A percentile compares a stretch with the other conserved stretches of the same genome.
Evolutionary conservation across 2,113 vertebrate genomes (phyloP).

Genomic region (Chamaea fasciata): DNA sequence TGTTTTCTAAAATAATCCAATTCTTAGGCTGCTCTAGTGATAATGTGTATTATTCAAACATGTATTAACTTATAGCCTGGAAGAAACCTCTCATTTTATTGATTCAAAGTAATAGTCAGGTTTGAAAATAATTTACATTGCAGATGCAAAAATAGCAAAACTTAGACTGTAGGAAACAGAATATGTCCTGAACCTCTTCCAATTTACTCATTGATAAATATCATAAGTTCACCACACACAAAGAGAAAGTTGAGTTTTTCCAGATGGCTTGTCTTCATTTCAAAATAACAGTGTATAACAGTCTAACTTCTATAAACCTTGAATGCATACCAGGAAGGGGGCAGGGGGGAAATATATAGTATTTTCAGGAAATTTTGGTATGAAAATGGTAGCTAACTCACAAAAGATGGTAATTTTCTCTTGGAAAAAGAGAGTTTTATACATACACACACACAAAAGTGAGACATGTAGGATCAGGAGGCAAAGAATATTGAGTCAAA

Average conservation of each 20-base stretch:
- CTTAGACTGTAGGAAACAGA: not conserved
- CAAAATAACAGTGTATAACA: not conserved
- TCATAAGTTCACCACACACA: not conserved
- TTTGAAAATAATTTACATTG: not conserved
- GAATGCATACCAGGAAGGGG: rapidly evolving
- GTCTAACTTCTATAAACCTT: not conserved
- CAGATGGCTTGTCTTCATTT: not conserved
- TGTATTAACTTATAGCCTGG: not conserved
- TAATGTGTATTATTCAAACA: not conserved
- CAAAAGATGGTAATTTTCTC: not conserved
- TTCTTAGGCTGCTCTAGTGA: not conserved
- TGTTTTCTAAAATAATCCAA: not conserved
- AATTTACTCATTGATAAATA: not conserved
- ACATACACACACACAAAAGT: not conserved
- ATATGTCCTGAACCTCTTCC: not conserved
- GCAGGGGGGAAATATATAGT: rapidly evolving
- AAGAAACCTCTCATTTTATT: not conserved
- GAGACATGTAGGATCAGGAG: not conserved
- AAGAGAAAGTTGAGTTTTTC: not conserved
- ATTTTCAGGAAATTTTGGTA: not conserved
- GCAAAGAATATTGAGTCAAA: not conserved
- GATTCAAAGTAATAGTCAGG: not conserved
- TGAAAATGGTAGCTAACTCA: not conserved
- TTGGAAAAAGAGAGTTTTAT: not conserved
- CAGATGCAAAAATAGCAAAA: not conserved